Evolutionary conservation across 2,888 invertebrate genomes (phyloP).

Genomic region (Chorisops tibialis): DNA sequence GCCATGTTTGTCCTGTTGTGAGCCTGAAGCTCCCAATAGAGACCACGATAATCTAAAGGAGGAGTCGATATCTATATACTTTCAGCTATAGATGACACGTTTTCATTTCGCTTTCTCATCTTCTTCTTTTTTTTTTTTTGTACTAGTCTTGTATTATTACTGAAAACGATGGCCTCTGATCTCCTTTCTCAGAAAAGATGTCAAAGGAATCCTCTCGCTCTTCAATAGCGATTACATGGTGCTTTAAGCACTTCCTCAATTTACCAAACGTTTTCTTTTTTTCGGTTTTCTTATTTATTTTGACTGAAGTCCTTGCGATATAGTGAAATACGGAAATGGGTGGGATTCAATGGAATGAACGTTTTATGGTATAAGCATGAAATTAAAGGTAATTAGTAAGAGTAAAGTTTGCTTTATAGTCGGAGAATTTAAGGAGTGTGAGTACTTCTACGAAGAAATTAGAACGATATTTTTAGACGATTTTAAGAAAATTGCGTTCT

Average conservation of each 20-base stretch:
- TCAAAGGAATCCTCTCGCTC: constrained; percentile 18
- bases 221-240: constrained; percentile 23
- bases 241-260: constrained; percentile 20
- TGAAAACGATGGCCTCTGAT: constrained; percentile 14
- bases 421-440: too few relatives aligned
- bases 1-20: too few relatives aligned
- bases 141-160: background rate
- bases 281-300: background rate
- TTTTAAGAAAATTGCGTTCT: too few relatives aligned
- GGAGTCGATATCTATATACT: constrained; percentile 12
- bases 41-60: background rate
- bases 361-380: background rate
- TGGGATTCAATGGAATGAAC: background rate
- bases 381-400: constrained; percentile 19
- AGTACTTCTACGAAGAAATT: too few relatives aligned
- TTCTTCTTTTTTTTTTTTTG: background rate
- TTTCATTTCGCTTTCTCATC: constrained; percentile 9
- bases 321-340: background rate
- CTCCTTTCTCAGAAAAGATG: constrained; percentile 13
- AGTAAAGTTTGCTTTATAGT: background rate
- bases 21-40: too few relatives aligned
- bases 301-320: background rate
- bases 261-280: constrained; percentile 20
- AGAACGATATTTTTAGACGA: too few relatives aligned
- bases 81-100: constrained; percentile 6